Evolutionary conservation across 2,797 vertebrate species (phyloP).

Genomic region (Erethizon dorsatum): DNA sequence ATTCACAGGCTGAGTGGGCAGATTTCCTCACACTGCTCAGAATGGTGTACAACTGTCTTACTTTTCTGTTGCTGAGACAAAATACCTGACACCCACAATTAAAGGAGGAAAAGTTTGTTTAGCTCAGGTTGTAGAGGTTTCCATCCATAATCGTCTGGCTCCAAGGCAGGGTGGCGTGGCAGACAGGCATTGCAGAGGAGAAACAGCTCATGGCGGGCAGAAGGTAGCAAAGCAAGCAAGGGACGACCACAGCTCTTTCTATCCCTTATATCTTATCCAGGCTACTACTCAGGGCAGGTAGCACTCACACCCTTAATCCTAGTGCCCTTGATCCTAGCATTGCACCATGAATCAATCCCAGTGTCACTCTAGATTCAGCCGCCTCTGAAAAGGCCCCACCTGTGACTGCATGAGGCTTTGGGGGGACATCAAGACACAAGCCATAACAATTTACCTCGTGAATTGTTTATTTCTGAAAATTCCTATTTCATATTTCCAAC

Average conservation of each 20-base stretch:
- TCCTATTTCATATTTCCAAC: not conserved
- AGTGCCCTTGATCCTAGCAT: not conserved
- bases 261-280: not conserved
- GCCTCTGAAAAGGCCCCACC: not conserved
- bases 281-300: not conserved
- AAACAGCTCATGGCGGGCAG: not conserved
- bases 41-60: not conserved
- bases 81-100: not conserved
- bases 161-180: not conserved
- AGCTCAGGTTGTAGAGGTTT: not conserved
- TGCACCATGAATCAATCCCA: not conserved
- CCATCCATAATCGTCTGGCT: not conserved
- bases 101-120: not conserved
- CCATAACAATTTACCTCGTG: not conserved
- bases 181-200: not conserved
- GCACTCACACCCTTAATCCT: not conserved
- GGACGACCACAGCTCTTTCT: not conserved
- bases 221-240: not conserved
- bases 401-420: not conserved
- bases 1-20: not conserved
- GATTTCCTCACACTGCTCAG: not conserved
- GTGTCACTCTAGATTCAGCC: not conserved
- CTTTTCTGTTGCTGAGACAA: not conserved
- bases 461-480: not conserved
- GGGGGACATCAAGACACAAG: not conserved